Evolutionary conservation across 2,888 invertebrate species (phyloP).

Genomic region (Calliopum simillimum): DNA sequence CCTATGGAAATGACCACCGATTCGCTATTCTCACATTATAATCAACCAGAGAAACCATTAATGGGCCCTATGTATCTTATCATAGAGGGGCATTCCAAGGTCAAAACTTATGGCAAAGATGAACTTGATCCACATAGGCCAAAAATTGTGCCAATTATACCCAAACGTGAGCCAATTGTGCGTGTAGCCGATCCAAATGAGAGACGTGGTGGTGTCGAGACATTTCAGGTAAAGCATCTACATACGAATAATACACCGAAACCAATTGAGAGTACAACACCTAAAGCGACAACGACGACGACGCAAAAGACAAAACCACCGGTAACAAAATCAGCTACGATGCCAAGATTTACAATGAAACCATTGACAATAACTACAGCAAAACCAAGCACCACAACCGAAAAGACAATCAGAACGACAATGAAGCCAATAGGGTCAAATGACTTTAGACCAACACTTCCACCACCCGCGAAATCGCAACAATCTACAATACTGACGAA

Average conservation of each 20-base stretch:
- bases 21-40: conserved; percentile 73
- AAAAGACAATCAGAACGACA: conserved; percentile 32
- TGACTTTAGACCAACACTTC: conserved; percentile 14
- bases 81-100: conserved; percentile 87
- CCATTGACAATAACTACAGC: conserved; percentile 31
- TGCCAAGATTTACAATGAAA: conserved; percentile 35
- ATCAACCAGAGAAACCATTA: conserved; percentile 72
- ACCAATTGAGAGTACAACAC: conserved; percentile 44
- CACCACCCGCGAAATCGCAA: not conserved
- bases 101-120: conserved; percentile 81
- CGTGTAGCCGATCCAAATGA: conserved; percentile 61
- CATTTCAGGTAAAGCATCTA: conserved; percentile 64
- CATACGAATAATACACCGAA: conserved; percentile 59
- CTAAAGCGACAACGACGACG: conserved; percentile 43
- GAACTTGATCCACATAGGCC: conserved; percentile 64
- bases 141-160: conserved; percentile 65
- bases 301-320: conserved; percentile 34
- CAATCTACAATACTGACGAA: conserved; percentile 18
- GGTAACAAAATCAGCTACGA: conserved; percentile 34
- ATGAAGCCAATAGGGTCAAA: conserved; percentile 17
- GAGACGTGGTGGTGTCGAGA: conserved; percentile 60
- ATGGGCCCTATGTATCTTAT: conserved; percentile 79
- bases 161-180: conserved; percentile 62
- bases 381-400: conserved; percentile 29
- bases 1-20: conserved; percentile 70